Conservation (phyloP, 2,888 invertebrate genomes). For the Aleiodes leptofemur region DNA sequence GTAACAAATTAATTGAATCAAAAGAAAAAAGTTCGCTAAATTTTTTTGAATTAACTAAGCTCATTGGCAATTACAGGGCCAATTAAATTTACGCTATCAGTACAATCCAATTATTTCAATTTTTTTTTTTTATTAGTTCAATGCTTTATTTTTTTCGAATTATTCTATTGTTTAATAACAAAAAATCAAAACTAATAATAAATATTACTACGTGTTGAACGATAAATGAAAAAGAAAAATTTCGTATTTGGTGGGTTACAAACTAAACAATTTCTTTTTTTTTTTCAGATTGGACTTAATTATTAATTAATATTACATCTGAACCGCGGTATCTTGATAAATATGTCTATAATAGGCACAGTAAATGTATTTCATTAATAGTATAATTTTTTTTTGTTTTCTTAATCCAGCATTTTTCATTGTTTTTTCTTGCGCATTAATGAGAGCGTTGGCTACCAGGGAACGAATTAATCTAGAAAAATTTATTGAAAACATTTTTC, state of each 20-base stretch:
- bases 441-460: constrained; percentile 70
- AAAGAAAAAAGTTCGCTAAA: neutral
- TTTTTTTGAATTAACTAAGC: constrained; percentile 11
- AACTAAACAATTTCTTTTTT: constrained; percentile 46
- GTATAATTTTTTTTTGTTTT: constrained; percentile 57
- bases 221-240: constrained; percentile 27
- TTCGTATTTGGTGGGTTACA: constrained; percentile 41
- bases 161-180: constrained; percentile 34
- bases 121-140: constrained; percentile 1
- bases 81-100: constrained; percentile 12
- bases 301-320: constrained; percentile 54
- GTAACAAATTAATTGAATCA: too few species aligned
- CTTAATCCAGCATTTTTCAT: constrained; percentile 58
- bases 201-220: constrained; percentile 33
- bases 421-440: constrained; percentile 62
- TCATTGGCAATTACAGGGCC: constrained; percentile 23
- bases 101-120: constrained; percentile 6
- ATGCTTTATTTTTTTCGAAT: constrained; percentile 24
- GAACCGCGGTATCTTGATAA: constrained; percentile 63
- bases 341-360: constrained; percentile 73
- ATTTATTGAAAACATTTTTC: constrained; percentile 49
- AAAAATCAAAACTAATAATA: constrained; percentile 42
- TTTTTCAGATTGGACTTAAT: constrained; percentile 43
- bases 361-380: constrained; percentile 66
- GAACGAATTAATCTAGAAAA: constrained; percentile 67